Conservation (phyloP, 1,140 invertebrate species). For the Mya arenaria region DNA sequence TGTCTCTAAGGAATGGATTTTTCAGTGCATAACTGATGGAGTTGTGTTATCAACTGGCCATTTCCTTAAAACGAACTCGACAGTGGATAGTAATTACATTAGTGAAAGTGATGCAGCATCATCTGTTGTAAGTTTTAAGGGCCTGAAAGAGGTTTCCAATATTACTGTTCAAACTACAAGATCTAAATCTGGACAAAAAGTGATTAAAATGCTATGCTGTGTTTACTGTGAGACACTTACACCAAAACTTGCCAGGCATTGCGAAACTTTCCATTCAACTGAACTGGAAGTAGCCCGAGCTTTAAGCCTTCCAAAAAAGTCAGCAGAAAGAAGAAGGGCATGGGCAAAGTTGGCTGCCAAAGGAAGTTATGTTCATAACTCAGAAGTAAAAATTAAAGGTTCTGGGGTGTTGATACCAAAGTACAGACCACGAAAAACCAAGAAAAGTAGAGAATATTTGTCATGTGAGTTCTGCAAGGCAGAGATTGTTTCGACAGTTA, state of each 20-base stretch:
- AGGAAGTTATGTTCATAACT: slow-evolving; percentile 3
- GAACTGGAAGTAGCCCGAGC: slow-evolving; percentile 13
- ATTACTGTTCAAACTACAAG: slow-evolving; percentile 3
- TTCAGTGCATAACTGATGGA: slow-evolving; percentile 10
- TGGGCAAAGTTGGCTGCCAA: neutral
- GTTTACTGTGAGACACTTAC: slow-evolving; percentile 13
- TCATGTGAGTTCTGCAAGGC: slow-evolving; percentile 24
- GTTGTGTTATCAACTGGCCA: neutral
- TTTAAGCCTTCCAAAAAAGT: slow-evolving; percentile 8
- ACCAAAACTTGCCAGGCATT: slow-evolving; percentile 16
- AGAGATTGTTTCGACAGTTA: neutral
- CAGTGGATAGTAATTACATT: neutral
- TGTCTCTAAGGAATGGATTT: slow-evolving; percentile 24
- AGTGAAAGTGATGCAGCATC: slow-evolving; percentile 29
- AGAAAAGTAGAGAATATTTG: neutral
- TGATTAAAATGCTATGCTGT: slow-evolving; percentile 14
- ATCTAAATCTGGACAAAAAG: neutral
- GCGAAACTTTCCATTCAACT: neutral
- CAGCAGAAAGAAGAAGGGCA: neutral
- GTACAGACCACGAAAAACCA: neutral
- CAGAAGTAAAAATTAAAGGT: slow-evolving; percentile 5
- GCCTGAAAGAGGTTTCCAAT: neutral
- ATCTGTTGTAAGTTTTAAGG: slow-evolving; percentile 12
- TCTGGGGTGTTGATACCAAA: slow-evolving; percentile 5
- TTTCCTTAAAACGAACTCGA: neutral